These are phyloP conservation scores for Anthopleura xanthogrammica DNA, from an alignment of 92 coral and sea anemone genomes.

Conservation along the genomic window DNA sequence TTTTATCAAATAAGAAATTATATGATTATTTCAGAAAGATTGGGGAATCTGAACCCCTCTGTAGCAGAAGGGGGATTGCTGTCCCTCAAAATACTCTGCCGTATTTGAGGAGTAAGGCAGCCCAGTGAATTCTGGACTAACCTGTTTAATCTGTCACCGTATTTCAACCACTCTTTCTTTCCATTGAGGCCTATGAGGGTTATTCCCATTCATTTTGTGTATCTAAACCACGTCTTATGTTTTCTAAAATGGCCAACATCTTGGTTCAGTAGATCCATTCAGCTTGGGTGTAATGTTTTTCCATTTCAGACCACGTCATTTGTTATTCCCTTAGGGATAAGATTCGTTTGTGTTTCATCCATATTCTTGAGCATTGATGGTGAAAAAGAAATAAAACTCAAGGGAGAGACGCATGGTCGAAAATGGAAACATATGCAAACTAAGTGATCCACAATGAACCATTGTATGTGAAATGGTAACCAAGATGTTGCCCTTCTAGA, in stretches of 20 bases:
- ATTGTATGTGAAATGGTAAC: too few relatives aligned
- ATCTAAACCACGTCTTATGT: slow-evolving; percentile 5
- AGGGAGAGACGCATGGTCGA: background rate
- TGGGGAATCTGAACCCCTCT: slow-evolving; percentile 2
- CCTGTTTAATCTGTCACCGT: background rate
- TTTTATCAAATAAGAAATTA: slow-evolving; percentile 31
- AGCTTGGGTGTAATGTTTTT: background rate
- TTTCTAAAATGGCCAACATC: background rate
- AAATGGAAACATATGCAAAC: background rate
- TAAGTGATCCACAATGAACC: too few relatives aligned
- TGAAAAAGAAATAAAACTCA: background rate
- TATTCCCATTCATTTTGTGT: background rate
- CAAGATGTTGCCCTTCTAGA: background rate
- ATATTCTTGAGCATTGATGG: too few relatives aligned
- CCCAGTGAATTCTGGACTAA: background rate
- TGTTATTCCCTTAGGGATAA: too few relatives aligned
- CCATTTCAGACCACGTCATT: too few relatives aligned
- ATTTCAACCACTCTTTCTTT: background rate
- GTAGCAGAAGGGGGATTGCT: background rate
- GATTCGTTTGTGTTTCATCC: too few relatives aligned
- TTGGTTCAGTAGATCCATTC: background rate
- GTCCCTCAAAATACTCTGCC: background rate
- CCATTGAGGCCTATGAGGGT: background rate
- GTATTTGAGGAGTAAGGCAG: background rate
- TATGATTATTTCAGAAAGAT: slow-evolving; percentile 19